Evolutionary conservation across 2,113 vertebrate species (phyloP).

Genomic region (Spilogale gracilis): DNA sequence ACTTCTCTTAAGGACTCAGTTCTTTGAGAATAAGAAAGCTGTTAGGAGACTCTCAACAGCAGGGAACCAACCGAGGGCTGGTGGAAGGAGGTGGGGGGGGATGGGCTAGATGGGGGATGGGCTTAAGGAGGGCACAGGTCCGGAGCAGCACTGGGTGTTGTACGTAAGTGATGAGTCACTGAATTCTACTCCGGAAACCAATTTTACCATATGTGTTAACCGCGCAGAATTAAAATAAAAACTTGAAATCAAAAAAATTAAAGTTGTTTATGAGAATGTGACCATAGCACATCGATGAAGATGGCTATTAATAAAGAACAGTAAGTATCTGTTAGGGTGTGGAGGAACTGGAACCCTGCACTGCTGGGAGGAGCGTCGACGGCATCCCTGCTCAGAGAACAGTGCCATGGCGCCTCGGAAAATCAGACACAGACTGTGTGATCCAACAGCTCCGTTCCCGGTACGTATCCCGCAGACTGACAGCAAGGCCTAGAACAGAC

Average conservation of each 20-base stretch:
- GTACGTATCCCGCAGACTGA: not conserved
- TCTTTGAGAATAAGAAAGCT: not conserved
- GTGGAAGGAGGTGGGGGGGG: not conserved
- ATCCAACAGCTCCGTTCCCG: too few relatives aligned
- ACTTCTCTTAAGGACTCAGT: not conserved
- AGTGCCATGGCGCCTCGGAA: not conserved
- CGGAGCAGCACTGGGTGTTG: not conserved
- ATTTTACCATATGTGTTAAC: not conserved
- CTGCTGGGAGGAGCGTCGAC: not conserved
- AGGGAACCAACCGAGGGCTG: not conserved
- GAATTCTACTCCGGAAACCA: not conserved
- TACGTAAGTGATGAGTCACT: not conserved
- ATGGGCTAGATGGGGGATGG: too few relatives aligned
- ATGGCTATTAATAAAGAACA: rapidly evolving
- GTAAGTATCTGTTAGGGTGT: not conserved
- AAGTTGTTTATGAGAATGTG: not conserved
- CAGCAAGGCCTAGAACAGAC: not conserved
- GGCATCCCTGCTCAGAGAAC: not conserved
- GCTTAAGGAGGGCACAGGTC: not conserved
- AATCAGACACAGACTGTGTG: rapidly evolving
- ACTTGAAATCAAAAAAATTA: not conserved
- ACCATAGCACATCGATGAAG: too few relatives aligned
- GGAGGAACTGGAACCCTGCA: not conserved
- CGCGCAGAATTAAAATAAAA: not conserved
- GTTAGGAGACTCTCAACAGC: not conserved